phyloP scores from a whole-genome alignment of 2,888 invertebrate species.

The Drosophila infuscata region DNA sequence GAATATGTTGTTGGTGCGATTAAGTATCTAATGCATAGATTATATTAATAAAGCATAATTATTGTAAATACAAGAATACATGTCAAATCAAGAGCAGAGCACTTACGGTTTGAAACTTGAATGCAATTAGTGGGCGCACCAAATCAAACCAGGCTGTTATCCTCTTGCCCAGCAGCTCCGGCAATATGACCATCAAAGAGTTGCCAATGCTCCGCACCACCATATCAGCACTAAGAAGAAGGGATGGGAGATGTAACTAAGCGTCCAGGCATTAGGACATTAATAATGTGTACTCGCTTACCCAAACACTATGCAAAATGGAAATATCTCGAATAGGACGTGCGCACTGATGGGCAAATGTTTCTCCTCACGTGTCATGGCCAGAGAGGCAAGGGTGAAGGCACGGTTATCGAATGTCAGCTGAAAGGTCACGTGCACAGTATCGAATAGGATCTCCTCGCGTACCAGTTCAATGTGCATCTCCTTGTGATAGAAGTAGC shows the following conservation, averaged over 20 bases:
- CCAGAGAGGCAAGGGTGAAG: conserved; percentile 92
- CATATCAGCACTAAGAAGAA: conserved; percentile 91
- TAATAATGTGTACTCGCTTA: conserved; percentile 84
- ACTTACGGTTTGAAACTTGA: conserved; percentile 97
- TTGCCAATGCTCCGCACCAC: conserved; percentile 95
- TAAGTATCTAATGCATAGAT: conserved; percentile 90
- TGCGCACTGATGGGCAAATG: conserved; percentile 95
- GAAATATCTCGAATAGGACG: conserved; percentile 97
- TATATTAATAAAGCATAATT: background rate
- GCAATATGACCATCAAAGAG: conserved; percentile 94
- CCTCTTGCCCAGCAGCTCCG: conserved; percentile 94
- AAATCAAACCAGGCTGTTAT: conserved; percentile 97
- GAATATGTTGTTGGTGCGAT: conserved; percentile 98
- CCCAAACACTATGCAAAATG: conserved; percentile 99
- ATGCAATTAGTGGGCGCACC: conserved; percentile 95
- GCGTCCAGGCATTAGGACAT: background rate
- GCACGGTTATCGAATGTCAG: conserved; percentile 97
- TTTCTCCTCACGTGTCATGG: conserved; percentile 95
- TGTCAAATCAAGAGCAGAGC: background rate
- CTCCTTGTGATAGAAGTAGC: conserved; percentile 97
- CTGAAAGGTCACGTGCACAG: conserved; percentile 97
- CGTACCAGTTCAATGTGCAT: conserved; percentile 95
- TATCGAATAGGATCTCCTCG: conserved; percentile 94
- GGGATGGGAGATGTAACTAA: background rate
- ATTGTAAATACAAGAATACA: too few species aligned